phyloP scores from a whole-genome alignment of 2,113 vertebrate species.

The Dipodomys ordii region DNA sequence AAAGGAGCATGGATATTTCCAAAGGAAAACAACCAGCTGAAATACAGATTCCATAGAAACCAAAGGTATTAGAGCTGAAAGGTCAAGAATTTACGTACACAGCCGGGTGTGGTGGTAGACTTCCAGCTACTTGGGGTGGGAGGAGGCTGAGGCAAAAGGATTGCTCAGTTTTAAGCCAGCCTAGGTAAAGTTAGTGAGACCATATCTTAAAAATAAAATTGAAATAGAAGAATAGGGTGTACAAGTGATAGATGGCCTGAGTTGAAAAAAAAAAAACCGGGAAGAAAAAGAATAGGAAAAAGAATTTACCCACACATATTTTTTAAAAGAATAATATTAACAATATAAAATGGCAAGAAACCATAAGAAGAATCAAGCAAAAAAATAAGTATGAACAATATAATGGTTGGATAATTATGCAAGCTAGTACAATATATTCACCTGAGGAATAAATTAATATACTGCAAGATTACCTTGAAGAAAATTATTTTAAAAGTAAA shows the following conservation, averaged over 20 bases:
- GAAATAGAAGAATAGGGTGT: no score
- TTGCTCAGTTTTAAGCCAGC: no score
- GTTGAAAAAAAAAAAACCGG: no score
- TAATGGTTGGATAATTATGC: neutral
- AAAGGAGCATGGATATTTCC: neutral
- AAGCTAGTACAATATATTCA: neutral
- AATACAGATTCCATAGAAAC: neutral
- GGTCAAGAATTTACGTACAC: neutral
- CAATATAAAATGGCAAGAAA: conserved; percentile 29
- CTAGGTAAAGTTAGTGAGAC: no score
- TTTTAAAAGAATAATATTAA: neutral
- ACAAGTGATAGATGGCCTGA: no score
- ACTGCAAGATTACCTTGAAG: neutral
- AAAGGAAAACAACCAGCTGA: neutral
- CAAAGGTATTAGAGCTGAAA: neutral
- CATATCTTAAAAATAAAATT: no score
- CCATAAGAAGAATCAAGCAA: neutral
- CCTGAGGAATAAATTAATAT: neutral
- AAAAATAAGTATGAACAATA: conserved; percentile 21
- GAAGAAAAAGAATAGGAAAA: no score
- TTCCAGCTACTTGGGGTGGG: no score
- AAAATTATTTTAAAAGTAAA: conserved; percentile 37
- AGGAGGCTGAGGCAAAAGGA: no score
- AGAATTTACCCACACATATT: no score
- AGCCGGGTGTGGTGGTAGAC: no score